Conservation (phyloP, 2,113 vertebrate species). For the Hippocampus guttulatus region DNA sequence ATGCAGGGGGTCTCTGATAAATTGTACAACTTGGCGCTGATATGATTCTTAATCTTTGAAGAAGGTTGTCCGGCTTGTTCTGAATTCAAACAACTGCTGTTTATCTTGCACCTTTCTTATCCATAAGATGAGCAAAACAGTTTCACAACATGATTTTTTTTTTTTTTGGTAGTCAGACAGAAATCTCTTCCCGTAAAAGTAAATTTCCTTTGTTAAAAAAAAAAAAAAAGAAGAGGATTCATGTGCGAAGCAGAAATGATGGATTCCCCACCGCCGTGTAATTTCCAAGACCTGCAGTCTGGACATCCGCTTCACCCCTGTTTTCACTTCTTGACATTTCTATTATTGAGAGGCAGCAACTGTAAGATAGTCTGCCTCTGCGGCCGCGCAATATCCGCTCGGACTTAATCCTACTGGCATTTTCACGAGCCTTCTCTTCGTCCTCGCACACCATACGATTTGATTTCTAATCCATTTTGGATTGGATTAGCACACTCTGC, state of each 20-base stretch:
- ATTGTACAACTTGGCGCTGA: too few species aligned
- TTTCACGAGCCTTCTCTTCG: conserved; percentile 51
- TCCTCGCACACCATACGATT: conserved; percentile 52
- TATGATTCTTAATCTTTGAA: too few species aligned
- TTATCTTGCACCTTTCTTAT: too few species aligned
- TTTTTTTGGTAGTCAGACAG: too few species aligned
- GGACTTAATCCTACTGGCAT: conserved; percentile 67
- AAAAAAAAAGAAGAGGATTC: conserved; percentile 27
- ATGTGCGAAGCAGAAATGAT: conserved; percentile 52
- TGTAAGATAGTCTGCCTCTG: conserved; percentile 44
- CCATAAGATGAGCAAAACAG: too few species aligned
- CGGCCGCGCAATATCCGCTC: conserved; percentile 53
- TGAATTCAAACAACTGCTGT: too few species aligned
- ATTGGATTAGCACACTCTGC: conserved; percentile 50
- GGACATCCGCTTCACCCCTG: conserved; percentile 22
- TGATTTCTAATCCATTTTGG: conserved; percentile 63
- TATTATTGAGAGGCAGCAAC: conserved; percentile 66
- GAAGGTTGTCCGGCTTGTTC: too few species aligned
- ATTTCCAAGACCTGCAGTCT: conserved; percentile 56
- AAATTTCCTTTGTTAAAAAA: conserved; percentile 28
- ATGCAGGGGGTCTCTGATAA: too few species aligned
- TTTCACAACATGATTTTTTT: too few species aligned
- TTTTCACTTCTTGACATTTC: conserved; percentile 52
- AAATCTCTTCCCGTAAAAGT: conserved; percentile 6
- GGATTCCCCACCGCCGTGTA: conserved; percentile 57